Percentiles rank a stretch among this genome's conserved stretches.
Evolutionary conservation across 2,113 vertebrate species (phyloP).

Genomic region (Calypte anna): DNA sequence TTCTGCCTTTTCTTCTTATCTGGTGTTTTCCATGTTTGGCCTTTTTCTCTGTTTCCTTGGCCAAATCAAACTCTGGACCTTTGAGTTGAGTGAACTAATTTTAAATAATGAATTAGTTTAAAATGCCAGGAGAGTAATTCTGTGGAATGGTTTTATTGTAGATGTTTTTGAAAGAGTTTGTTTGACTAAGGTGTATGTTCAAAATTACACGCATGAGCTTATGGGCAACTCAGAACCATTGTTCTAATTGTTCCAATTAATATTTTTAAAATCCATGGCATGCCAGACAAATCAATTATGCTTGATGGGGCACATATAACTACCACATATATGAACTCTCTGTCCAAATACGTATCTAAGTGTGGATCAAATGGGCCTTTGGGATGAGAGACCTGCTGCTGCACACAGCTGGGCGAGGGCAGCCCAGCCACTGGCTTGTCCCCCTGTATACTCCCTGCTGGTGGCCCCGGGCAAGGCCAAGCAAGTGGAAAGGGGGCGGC

Average conservation of each 20-base stretch:
- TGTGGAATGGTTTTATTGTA: background rate
- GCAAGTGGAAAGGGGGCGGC: too few species aligned
- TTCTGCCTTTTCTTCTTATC: background rate
- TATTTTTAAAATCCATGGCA: background rate
- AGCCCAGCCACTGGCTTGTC: background rate
- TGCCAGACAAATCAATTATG: background rate
- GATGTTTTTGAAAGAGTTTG: background rate
- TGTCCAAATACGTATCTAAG: fast-evolving
- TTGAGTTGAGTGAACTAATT: background rate
- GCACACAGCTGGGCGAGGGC: background rate
- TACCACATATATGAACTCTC: background rate
- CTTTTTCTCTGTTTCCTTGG: background rate
- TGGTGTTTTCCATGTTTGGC: background rate
- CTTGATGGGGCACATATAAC: fast-evolving
- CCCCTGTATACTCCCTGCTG: background rate
- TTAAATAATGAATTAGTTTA: background rate
- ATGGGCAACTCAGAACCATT: background rate
- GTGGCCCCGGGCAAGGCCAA: too few species aligned
- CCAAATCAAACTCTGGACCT: background rate
- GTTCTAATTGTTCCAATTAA: background rate
- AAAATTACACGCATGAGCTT: background rate
- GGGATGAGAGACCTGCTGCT: background rate
- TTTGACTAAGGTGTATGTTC: background rate
- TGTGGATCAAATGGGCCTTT: background rate
- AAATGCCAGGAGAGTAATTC: background rate